Conservation (phyloP, 2,888 invertebrate genomes). For the Pollenia labialis region DNA sequence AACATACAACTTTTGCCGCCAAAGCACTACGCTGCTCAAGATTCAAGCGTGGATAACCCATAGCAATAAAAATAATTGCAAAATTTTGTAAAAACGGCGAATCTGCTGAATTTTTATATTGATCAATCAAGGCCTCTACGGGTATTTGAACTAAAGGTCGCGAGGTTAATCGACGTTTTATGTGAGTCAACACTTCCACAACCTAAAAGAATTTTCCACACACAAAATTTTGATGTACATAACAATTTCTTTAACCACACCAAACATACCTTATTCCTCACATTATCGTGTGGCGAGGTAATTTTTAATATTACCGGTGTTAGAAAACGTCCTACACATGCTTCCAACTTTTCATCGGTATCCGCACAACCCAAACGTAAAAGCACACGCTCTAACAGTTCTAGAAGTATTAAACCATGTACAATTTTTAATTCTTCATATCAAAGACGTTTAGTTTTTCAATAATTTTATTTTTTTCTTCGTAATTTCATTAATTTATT, state of each 20-base stretch:
- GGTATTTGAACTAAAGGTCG: constrained; percentile 93
- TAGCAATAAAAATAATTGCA: constrained; percentile 95
- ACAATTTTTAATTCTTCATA: background rate
- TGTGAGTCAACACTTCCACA: constrained; percentile 95
- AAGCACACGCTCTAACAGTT: constrained; percentile 94
- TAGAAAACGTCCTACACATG: constrained; percentile 90
- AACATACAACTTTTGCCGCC: constrained; percentile 90
- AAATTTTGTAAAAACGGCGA: constrained; percentile 93
- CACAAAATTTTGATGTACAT: background rate
- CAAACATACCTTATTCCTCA: constrained; percentile 87
- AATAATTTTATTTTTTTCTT: background rate
- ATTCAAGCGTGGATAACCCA: constrained; percentile 94
- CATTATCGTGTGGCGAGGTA: constrained; percentile 93
- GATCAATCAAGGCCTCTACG: constrained; percentile 91
- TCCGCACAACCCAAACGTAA: constrained; percentile 94
- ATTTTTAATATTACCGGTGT: constrained; percentile 95
- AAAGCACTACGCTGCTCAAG: constrained; percentile 90
- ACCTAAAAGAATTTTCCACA: constrained; percentile 86
- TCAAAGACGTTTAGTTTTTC: background rate
- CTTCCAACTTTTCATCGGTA: constrained; percentile 94
- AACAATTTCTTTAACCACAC: background rate
- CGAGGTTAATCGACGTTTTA: constrained; percentile 95
- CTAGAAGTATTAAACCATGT: constrained; percentile 84
- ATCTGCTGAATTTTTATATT: constrained; percentile 88
- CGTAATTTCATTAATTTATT: constrained; percentile 38